These are phyloP conservation scores for Doris montereyensis DNA, from an alignment of 2,888 invertebrate genomes.

Conservation along the genomic window DNA sequence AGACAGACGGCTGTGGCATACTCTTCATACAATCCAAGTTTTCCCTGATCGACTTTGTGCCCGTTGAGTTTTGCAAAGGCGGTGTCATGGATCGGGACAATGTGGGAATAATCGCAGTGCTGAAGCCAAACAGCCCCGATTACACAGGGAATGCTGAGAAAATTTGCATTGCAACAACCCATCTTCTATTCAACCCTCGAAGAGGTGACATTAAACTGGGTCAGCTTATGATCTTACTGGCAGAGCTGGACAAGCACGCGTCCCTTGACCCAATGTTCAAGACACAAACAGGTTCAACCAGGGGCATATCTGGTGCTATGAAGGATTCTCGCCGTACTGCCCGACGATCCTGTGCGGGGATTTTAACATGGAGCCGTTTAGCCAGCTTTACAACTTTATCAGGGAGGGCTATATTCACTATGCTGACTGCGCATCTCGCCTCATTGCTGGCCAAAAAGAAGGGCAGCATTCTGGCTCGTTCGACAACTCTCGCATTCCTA, in stretches of 20 bases:
- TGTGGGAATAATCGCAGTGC: slow-evolving; percentile 86
- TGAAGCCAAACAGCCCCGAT: slow-evolving; percentile 71
- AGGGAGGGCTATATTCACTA: slow-evolving; percentile 78
- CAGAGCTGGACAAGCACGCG: slow-evolving; percentile 85
- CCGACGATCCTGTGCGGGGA: slow-evolving; percentile 94
- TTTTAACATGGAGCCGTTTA: slow-evolving; percentile 87
- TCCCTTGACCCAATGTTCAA: neutral
- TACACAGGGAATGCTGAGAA: slow-evolving; percentile 31
- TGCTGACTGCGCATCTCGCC: slow-evolving; percentile 61
- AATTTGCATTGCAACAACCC: slow-evolving; percentile 91
- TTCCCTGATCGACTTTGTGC: slow-evolving; percentile 78
- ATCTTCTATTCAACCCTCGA: slow-evolving; percentile 92
- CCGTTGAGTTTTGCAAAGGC: slow-evolving; percentile 81
- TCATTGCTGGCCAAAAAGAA: slow-evolving; percentile 71
- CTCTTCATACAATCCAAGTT: slow-evolving; percentile 83
- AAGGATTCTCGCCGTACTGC: slow-evolving; percentile 74
- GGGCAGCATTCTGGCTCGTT: slow-evolving; percentile 48
- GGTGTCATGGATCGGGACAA: slow-evolving; percentile 88
- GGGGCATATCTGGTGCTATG: neutral
- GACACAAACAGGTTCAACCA: neutral
- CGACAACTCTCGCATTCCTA: slow-evolving; percentile 46
- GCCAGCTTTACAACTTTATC: slow-evolving; percentile 82
- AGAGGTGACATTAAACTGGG: slow-evolving; percentile 91
- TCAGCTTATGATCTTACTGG: slow-evolving; percentile 87
- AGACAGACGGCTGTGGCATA: slow-evolving; percentile 92